Evolutionary conservation across 1,140 invertebrate genomes (phyloP).

Genomic region (Drosophila carrolli): DNA sequence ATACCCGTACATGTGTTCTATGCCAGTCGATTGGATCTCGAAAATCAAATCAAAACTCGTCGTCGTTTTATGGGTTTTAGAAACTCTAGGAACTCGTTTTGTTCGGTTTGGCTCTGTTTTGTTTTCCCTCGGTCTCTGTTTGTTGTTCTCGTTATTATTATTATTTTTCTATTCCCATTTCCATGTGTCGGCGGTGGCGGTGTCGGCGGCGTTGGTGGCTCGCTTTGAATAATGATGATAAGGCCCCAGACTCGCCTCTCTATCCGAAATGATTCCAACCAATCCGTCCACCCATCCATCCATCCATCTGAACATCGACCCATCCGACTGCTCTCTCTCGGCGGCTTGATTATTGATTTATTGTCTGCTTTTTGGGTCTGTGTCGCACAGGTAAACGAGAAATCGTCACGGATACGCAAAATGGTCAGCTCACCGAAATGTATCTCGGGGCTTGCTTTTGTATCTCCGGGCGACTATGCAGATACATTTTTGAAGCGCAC

Average conservation of each 20-base stretch:
- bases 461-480: conserved; percentile 42
- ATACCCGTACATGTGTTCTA: conserved; percentile 62
- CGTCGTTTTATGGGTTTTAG: conserved; percentile 75
- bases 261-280: conserved; percentile 19
- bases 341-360: conserved; percentile 77
- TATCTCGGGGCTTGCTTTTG: conserved; percentile 33
- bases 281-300: conserved; percentile 5
- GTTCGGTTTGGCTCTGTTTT: conserved; percentile 49
- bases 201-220: conserved; percentile 68
- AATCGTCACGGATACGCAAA: conserved; percentile 74
- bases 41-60: conserved; percentile 79
- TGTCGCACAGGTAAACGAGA: conserved; percentile 66
- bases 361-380: conserved; percentile 52
- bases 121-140: conserved; percentile 72
- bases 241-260: conserved; percentile 48
- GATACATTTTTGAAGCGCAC: conserved; percentile 79
- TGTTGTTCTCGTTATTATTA: conserved; percentile 80
- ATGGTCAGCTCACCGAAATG: conserved; percentile 47
- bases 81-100: conserved; percentile 62
- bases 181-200: conserved; percentile 35
- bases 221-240: conserved; percentile 82
- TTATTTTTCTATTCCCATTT: conserved; percentile 71
- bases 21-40: conserved; percentile 65
- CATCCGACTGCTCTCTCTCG: conserved; percentile 35
- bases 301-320: not conserved